Evolutionary conservation across 2,797 vertebrate species (phyloP), one percentile per base, ranked within the genome.

Genomic region (Chrosomus eos): DNA sequence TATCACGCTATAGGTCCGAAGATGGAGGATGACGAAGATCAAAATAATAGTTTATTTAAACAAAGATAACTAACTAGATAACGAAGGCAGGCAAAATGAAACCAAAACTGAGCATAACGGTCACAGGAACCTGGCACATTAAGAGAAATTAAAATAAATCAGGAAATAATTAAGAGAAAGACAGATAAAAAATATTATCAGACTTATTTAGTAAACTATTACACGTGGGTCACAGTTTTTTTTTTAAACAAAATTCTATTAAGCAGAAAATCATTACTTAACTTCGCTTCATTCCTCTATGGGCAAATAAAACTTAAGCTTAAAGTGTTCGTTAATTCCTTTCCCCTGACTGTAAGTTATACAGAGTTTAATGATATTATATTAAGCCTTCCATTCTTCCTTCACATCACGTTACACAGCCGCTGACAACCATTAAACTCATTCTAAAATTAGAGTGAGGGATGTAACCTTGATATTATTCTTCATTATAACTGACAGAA

Each of bases 321-420:
- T 18, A 81, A 70, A 70, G 66, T 71, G 51, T 70, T 23, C 2
- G 23, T 51, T 80, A 53, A 53, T 53, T 80, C 64, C 64, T 80
- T 68, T 36, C 23, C 48, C 48, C 66, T 71, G 79, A 55, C 48
- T 43, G 31, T 21, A 58, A 71, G n/a, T 81, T 71, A 70, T 51
- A 68, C 14, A 53, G 7, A 38, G n/a, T 71, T 40, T 43, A 81
- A 71, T 81, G 66, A 81, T 64, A 82, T 60, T 60, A 73, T n/a
- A 73, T 74, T 48, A 73, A 62, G 68, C 55, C 40, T 36, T 64
- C 8, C 55, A 82, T 73, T 74, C 28, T 33, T 74, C 58, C 28
- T 66, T 31, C 21, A 66, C 58, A 74, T 66, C 43, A 66, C 3
- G 3, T 73, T 73, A 48, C 55, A 48, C 43, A 23, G 26, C 18